Evolutionary conservation across 2,888 invertebrate genomes (phyloP).

Genomic region (Coelinius sp.): DNA sequence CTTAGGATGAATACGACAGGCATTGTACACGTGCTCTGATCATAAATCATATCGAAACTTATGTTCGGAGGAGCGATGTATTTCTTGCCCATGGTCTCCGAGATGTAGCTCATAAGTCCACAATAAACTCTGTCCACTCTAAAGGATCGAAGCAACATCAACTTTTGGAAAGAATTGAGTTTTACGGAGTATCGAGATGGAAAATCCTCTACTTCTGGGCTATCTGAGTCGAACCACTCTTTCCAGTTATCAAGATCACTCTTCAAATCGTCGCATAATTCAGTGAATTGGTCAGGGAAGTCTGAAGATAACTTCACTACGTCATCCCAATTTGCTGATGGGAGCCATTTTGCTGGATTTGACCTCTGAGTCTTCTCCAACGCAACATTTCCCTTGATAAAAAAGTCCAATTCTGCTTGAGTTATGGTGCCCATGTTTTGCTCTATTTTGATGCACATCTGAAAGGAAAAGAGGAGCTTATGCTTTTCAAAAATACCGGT

Average conservation of each 20-base stretch:
- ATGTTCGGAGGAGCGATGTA: slow-evolving; percentile 86
- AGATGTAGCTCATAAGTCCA: slow-evolving; percentile 88
- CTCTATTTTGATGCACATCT: slow-evolving; percentile 88
- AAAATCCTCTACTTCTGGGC: slow-evolving; percentile 81
- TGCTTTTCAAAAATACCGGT: slow-evolving; percentile 94
- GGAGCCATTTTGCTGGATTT: slow-evolving; percentile 83
- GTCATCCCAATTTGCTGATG: slow-evolving; percentile 86
- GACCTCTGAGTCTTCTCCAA: slow-evolving; percentile 80
- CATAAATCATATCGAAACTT: slow-evolving; percentile 86
- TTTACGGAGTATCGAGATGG: slow-evolving; percentile 81
- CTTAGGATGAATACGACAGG: slow-evolving; percentile 95
- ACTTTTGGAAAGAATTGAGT: slow-evolving; percentile 78
- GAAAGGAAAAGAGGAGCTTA: slow-evolving; percentile 91
- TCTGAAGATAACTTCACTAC: slow-evolving; percentile 80
- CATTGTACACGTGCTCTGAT: slow-evolving; percentile 85
- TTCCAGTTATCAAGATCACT: slow-evolving; percentile 79
- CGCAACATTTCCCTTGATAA: slow-evolving; percentile 88
- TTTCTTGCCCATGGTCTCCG: slow-evolving; percentile 86
- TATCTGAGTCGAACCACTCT: slow-evolving; percentile 90
- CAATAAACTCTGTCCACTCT: slow-evolving; percentile 90
- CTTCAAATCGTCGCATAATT: slow-evolving; percentile 74
- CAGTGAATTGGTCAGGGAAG: slow-evolving; percentile 78
- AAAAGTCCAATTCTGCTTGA: slow-evolving; percentile 87
- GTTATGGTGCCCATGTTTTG: slow-evolving; percentile 77
- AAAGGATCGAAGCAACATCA: slow-evolving; percentile 91